Conservation (phyloP, 2,113 vertebrate species). For the Chroicocephalus ridibundus region DNA sequence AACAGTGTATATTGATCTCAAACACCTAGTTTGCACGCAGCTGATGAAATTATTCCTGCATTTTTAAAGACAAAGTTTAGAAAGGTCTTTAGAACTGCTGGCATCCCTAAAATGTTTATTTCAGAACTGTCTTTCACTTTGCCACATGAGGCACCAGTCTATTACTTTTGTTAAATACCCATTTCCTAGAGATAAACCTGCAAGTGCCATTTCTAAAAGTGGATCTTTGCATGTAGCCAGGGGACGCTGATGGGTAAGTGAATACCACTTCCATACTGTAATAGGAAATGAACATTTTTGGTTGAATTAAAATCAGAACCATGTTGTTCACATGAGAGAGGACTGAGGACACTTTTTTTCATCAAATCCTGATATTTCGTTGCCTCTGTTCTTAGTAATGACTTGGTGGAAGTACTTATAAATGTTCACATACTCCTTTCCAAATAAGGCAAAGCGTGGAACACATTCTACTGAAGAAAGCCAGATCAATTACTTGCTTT, state of each 20-base stretch:
- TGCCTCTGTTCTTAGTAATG: not conserved
- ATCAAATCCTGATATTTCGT: not conserved
- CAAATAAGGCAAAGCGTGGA: slow-evolving; percentile 30
- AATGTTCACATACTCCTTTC: not conserved
- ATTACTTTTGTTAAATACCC: not conserved
- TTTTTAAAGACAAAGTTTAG: not conserved
- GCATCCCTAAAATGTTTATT: not conserved
- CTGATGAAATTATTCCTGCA: not conserved
- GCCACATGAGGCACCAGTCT: not conserved
- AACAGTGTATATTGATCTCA: not conserved
- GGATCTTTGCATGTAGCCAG: not conserved
- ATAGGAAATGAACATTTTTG: not conserved
- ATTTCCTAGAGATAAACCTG: not conserved
- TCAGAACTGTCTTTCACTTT: not conserved
- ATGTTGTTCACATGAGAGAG: not conserved
- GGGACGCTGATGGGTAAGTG: not conserved
- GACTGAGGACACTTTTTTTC: not conserved
- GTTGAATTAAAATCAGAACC: not conserved
- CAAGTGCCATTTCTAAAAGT: not conserved
- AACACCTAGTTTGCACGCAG: not conserved
- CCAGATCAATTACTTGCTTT: slow-evolving; percentile 33
- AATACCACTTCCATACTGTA: not conserved
- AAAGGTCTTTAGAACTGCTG: not conserved
- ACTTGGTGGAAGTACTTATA: not conserved
- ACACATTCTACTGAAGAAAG: not conserved